Conservation (phyloP, 2,797 vertebrate genomes). For the Sylvilagus floridanus region DNA sequence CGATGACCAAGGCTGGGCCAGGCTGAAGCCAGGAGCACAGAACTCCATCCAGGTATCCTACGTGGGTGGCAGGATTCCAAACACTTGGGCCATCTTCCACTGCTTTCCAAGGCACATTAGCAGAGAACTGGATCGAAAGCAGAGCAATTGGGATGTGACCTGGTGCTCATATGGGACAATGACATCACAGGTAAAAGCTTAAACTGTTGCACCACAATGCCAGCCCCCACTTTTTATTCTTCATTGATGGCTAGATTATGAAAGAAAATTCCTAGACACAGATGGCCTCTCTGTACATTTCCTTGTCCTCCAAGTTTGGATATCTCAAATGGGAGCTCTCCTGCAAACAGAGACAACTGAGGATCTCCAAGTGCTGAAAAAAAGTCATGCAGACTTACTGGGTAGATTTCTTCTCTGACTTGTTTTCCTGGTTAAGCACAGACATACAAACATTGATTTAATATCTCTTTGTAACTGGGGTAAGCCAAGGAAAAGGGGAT, state of each 20-base stretch:
- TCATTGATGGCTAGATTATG: not conserved
- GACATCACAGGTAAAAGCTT: too few species aligned
- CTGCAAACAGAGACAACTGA: not conserved
- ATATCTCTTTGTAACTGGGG: not conserved
- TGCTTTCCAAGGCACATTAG: too few species aligned
- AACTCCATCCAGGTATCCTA: too few species aligned
- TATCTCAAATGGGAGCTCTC: not conserved
- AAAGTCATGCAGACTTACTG: not conserved
- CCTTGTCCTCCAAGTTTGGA: not conserved
- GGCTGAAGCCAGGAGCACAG: too few species aligned
- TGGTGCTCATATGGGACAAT: too few species aligned
- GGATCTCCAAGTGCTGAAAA: not conserved
- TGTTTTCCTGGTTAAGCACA: constrained; percentile 15
- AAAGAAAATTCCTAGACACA: constrained; percentile 21
- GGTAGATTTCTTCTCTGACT: not conserved
- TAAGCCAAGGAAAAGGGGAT: not conserved
- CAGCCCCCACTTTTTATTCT: not conserved
- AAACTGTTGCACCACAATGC: too few species aligned
- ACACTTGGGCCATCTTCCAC: too few species aligned
- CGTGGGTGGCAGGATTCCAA: too few species aligned
- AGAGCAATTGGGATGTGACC: too few species aligned
- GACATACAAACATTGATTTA: not conserved
- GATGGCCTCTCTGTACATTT: not conserved
- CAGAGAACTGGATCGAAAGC: too few species aligned
- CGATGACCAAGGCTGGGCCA: too few species aligned